Evolutionary conservation across 2,888 invertebrate species (phyloP), one percentile per base, ranked within the genome.

Genomic region (Hipparchia sbordonii): DNA sequence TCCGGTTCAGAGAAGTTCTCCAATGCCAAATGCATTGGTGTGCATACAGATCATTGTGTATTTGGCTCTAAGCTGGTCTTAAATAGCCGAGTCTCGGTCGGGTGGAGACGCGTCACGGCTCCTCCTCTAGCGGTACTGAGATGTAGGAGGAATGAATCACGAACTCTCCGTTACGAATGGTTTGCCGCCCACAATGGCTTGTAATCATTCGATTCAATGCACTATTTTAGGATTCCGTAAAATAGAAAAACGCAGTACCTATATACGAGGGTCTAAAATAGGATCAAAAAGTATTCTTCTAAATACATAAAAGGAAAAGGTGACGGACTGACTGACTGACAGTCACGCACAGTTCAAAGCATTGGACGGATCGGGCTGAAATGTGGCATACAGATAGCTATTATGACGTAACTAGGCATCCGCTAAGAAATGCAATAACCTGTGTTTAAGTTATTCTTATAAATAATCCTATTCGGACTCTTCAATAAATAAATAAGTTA

Each of bases 91-190:
- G 80, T 79, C 72, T 72, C 80, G 80, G 79, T 81, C 77, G 76
- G 79, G 56, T 77, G 79, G 71, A 73, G 72, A 63, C 66, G 73
- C 52, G 61, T 59, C 73, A 70, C 59, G 62, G 63, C 76, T 73
- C 61, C 72, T 67, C 71, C 72, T 65, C 65, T 82, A 81, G 80
- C 82, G 82, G 82, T 81, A 81, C 70, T 61, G 60, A 72, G 76
- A 77, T 78, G 76, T 77, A 75, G 72, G 72, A 76, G 67, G 77
- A 78, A 74, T 78, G 78, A 80, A 75, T 78, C 77, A 80, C 72
- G 65, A 61, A n/a, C 63, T 76, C 74, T 72, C 78, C 78, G 80
- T 79, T 79, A 80, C 74, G 73, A 78, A 78, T 78, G 75, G 74
- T 72, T 76, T 77, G 76, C 72, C 73, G 72, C 72, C 72, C 57